Evolutionary conservation across 2,797 vertebrate genomes (phyloP), one percentile per base, ranked within the genome.

Genomic region (Gouania willdenowi): DNA sequence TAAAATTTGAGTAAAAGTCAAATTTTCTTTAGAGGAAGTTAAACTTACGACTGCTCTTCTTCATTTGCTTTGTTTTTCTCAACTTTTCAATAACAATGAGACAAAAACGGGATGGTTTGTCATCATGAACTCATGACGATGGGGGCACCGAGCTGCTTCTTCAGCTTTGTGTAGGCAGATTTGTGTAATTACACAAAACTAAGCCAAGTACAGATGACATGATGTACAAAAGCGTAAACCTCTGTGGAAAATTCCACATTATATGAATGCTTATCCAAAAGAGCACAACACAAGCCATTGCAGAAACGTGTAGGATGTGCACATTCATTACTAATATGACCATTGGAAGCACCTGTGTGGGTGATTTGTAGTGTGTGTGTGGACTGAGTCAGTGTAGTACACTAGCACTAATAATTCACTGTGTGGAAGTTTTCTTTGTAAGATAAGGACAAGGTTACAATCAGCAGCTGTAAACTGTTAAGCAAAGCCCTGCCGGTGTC

Each of bases 301-400:
- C 8, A 56, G 11, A 55, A 46, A n/a, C n/a, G 55, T 9, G 63
- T 77, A 50, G 68, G 72, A 40, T 60, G 58, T 62, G 66, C 41
- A 43, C 53, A 69, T 40, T 49, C 60, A 71, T 75, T 78, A 74
- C 78, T 81, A 51, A 1, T 3, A 6, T 26, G 28, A 74, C 32
- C 47, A 48, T 43, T 54, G 36, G 68, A 25, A 51, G 46, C 62
- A 67, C 50, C 53, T 51, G 17, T 57, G 75, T 84, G 81, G 74
- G 70, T 33, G 71, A 63, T 70, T 56, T n/a, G 57, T 71, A 71
- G 24, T 45, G 32, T 33, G 56, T 48, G 40, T 29, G 28, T 30
- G 59, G 33, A 48, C 39, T 69, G 64, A 79, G 58, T 77, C 62
- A 66, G 51, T 41, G 14, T 39, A 43, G 36, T 36, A 6, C 4